These are phyloP conservation scores for Ochotona curzoniae DNA, from an alignment of 2,113 vertebrate species.

Conservation along the genomic window DNA sequence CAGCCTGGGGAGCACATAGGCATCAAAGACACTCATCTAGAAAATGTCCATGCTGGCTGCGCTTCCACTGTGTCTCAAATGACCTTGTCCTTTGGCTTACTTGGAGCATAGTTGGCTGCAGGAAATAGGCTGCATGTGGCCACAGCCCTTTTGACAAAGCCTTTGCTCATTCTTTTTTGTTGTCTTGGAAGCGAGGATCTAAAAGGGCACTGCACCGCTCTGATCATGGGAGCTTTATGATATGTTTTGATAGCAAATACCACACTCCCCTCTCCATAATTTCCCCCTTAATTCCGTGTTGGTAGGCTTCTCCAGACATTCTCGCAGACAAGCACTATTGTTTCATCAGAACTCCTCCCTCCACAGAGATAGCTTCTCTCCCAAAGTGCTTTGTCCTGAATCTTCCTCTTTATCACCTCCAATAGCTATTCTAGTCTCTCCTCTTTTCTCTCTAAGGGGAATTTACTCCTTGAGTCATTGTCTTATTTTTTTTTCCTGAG, in stretches of 20 bases:
- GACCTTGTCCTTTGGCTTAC: too few relatives aligned
- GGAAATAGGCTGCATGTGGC: too few relatives aligned
- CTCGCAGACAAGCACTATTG: neutral
- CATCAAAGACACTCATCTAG: too few relatives aligned
- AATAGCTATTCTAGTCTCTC: neutral
- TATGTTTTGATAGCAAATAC: neutral
- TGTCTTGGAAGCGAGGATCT: too few relatives aligned
- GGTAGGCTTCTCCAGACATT: neutral
- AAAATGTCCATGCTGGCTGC: too few relatives aligned
- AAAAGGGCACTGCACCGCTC: neutral
- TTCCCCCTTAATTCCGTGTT: neutral
- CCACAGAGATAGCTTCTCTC: neutral
- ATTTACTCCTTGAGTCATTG: neutral
- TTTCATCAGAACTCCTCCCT: neutral
- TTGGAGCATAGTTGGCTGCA: too few relatives aligned
- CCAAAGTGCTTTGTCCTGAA: neutral
- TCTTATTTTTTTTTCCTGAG: neutral
- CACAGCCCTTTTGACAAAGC: too few relatives aligned
- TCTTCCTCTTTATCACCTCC: neutral
- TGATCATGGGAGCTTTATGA: neutral
- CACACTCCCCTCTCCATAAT: neutral
- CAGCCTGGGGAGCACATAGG: too few relatives aligned
- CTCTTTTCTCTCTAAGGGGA: neutral
- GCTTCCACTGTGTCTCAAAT: too few relatives aligned
- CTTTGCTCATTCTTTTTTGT: too few relatives aligned